These are phyloP conservation scores for Eutolmus rufibarbis DNA, from an alignment of 2,888 invertebrate species.

Conservation along the genomic window DNA sequence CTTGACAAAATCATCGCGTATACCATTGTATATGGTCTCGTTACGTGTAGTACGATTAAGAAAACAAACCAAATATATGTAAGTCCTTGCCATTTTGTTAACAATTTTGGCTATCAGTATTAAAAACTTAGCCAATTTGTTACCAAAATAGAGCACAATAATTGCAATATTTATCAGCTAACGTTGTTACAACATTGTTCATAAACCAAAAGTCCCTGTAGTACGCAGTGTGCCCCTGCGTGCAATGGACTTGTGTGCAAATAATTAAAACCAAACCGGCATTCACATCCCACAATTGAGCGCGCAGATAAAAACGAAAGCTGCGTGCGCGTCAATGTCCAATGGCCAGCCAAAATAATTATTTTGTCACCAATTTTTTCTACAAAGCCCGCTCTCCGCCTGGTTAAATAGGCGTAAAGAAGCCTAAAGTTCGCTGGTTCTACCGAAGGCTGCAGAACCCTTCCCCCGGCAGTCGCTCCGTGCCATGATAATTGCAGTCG, in stretches of 20 bases:
- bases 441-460: neutral
- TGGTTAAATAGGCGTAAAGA: slow-evolving; percentile 18
- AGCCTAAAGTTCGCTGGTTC: neutral
- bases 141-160: neutral
- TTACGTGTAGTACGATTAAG: too few species aligned
- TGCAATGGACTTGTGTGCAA: neutral
- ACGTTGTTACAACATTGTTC: neutral
- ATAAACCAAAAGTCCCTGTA: neutral
- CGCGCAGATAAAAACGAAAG: neutral
- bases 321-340: slow-evolving; percentile 5
- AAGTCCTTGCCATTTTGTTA: neutral
- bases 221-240: neutral
- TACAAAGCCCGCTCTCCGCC: neutral
- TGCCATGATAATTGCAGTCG: neutral
- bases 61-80: neutral
- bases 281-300: neutral
- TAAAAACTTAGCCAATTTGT: neutral
- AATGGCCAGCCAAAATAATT: slow-evolving; percentile 22
- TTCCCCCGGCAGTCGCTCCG: neutral
- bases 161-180: neutral
- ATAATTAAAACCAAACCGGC: neutral
- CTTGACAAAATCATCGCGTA: too few species aligned
- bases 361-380: slow-evolving; percentile 31
- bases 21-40: too few species aligned
- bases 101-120: neutral